A percentile compares a stretch with the other conserved stretches of the same genome.
Conservation (phyloP, 2,113 vertebrate species). For the Geothlypis trichas region DNA sequence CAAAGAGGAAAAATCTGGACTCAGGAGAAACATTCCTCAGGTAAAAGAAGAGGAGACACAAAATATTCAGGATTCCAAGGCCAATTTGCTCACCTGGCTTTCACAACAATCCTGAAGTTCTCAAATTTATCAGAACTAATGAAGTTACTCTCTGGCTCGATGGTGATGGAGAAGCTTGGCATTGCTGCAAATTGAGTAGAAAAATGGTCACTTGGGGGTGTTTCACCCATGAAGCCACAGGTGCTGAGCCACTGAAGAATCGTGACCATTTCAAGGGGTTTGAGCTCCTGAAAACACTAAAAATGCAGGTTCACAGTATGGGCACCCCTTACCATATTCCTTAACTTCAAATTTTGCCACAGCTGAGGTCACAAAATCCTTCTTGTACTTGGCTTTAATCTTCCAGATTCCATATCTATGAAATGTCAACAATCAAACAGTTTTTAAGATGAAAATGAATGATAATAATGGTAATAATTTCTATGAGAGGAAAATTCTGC, state of each 20-base stretch:
- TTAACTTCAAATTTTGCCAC: slow-evolving; percentile 86
- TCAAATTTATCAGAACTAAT: slow-evolving; percentile 77
- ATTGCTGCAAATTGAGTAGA: slow-evolving; percentile 71
- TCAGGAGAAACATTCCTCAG: neutral
- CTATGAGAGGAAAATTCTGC: neutral
- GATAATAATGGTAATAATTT: neutral
- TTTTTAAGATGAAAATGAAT: neutral
- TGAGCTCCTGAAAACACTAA: neutral
- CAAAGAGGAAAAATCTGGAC: neutral
- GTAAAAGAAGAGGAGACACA: neutral
- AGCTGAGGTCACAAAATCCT: slow-evolving; percentile 80
- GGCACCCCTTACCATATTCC: slow-evolving; percentile 85
- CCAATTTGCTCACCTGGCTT: slow-evolving; percentile 72
- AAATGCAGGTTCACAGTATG: neutral
- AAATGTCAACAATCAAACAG: neutral
- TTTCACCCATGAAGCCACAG: neutral
- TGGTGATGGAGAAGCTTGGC: slow-evolving; percentile 75
- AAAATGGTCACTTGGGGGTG: neutral
- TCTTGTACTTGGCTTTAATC: slow-evolving; percentile 85
- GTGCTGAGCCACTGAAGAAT: neutral
- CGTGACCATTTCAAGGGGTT: neutral
- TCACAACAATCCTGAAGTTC: slow-evolving; percentile 74
- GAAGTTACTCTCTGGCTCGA: slow-evolving; percentile 76
- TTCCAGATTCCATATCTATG: slow-evolving; percentile 87
- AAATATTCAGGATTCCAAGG: neutral